Conservation (phyloP, 1,140 invertebrate genomes). For the Caenorhabditis tropicalis region DNA sequence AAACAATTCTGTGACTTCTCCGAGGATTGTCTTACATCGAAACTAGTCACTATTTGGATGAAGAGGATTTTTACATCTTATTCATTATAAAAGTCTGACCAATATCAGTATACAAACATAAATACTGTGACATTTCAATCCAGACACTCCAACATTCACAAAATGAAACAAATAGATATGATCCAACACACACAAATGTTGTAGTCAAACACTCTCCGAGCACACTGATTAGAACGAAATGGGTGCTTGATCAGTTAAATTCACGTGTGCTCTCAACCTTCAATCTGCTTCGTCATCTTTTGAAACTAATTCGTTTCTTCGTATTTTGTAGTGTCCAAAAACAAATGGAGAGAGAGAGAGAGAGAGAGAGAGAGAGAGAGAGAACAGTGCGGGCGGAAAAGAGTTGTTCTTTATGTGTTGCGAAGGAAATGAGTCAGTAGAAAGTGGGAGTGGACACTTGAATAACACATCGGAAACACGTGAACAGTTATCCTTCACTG, state of each 20-base stretch:
- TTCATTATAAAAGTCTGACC: too few species aligned
- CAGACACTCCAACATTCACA: not conserved
- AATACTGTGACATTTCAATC: too few species aligned
- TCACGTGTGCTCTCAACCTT: not conserved
- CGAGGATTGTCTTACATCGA: too few species aligned
- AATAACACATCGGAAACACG: slow-evolving; percentile 8
- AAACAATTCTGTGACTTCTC: too few species aligned
- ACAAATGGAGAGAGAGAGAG: not conserved
- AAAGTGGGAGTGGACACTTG: not conserved
- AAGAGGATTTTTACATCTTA: too few species aligned
- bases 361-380: not conserved
- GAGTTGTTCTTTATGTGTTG: not conserved
- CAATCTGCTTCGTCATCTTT: not conserved
- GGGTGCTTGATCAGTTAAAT: not conserved
- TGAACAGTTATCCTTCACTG: not conserved
- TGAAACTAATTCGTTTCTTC: not conserved
- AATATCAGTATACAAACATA: too few species aligned
- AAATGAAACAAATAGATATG: not conserved
- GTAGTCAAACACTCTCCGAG: slow-evolving; percentile 3
- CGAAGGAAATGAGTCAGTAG: not conserved
- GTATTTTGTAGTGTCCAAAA: slow-evolving; percentile 28
- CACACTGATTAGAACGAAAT: slow-evolving; percentile 23
- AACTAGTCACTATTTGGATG: too few species aligned
- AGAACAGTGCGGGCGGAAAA: not conserved
- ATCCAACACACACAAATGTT: not conserved